Conservation (phyloP, 2,797 vertebrate genomes). For the Urocyon cinereoargenteus region DNA sequence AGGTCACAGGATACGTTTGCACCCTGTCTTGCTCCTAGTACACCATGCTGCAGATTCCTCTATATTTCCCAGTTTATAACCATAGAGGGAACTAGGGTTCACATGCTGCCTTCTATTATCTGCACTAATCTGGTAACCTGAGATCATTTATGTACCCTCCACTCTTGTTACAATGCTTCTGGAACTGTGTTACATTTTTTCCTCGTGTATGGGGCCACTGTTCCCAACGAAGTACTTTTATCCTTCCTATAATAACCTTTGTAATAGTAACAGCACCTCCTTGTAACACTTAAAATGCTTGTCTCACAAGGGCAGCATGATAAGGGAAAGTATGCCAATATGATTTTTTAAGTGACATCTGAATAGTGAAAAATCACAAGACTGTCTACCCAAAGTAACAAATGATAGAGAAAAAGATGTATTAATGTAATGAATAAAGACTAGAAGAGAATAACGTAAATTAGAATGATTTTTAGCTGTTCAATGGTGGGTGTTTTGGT, state of each 20-base stretch:
- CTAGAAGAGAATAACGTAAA: neutral
- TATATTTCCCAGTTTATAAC: conserved; percentile 81
- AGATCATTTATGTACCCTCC: conserved; percentile 66
- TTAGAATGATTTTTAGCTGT: conserved; percentile 62
- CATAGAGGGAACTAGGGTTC: conserved; percentile 58
- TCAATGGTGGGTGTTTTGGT: conserved; percentile 52
- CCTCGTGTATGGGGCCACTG: conserved; percentile 62
- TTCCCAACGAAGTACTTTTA: conserved; percentile 67
- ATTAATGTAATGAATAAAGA: conserved; percentile 48
- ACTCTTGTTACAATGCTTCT: conserved; percentile 63
- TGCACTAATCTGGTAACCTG: conserved; percentile 77
- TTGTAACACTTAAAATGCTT: conserved; percentile 79
- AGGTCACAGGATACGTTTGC: conserved; percentile 88
- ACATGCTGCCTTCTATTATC: conserved; percentile 73
- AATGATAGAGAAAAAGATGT: neutral
- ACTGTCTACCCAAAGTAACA: conserved; percentile 65
- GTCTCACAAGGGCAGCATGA: conserved; percentile 70
- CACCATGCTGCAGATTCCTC: conserved; percentile 83
- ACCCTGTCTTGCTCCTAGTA: conserved; percentile 84
- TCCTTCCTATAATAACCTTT: conserved; percentile 66
- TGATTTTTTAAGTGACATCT: conserved; percentile 69
- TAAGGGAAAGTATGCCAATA: conserved; percentile 74
- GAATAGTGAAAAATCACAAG: conserved; percentile 72
- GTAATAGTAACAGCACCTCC: conserved; percentile 78
- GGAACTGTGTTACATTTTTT: conserved; percentile 72